Percentiles rank a stretch among this genome's conserved stretches.
Conservation (phyloP, 2,888 invertebrate species). For the Papilio elwesi region DNA sequence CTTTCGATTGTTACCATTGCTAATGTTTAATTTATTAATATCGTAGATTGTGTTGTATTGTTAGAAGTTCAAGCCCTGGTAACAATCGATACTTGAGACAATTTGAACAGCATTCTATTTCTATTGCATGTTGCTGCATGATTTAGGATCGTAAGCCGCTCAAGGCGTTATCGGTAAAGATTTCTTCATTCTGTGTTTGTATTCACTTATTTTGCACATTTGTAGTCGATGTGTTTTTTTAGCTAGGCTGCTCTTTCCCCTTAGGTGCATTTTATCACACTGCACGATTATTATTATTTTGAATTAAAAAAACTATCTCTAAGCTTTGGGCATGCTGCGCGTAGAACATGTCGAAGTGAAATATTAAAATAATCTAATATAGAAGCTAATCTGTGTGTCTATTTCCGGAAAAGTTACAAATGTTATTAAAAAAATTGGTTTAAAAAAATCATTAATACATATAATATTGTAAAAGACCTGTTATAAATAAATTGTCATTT, state of each 20-base stretch:
- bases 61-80: constrained; percentile 58
- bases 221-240: constrained; percentile 81
- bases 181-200: constrained; percentile 72
- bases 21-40: constrained; percentile 40
- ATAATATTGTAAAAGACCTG: constrained; percentile 9
- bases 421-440: background rate
- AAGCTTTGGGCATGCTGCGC: constrained; percentile 82
- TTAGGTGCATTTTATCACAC: constrained; percentile 81
- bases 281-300: constrained; percentile 83
- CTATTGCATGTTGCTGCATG: constrained; percentile 83
- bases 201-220: constrained; percentile 83
- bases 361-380: constrained; percentile 47
- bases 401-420: background rate
- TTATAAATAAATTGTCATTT: constrained; percentile 11
- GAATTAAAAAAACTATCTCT: constrained; percentile 73
- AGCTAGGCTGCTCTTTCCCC: constrained; percentile 82
- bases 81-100: constrained; percentile 62
- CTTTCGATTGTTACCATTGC: constrained; percentile 70
- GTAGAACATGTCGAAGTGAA: constrained; percentile 71
- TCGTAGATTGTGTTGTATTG: constrained; percentile 43
- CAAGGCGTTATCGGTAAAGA: constrained; percentile 80
- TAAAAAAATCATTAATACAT: too few relatives aligned
- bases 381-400: constrained; percentile 42
- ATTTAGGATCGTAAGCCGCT: constrained; percentile 80
- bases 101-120: constrained; percentile 69